Conservation (phyloP, 2,888 invertebrate genomes). For the Stenotaenia linearis region DNA sequence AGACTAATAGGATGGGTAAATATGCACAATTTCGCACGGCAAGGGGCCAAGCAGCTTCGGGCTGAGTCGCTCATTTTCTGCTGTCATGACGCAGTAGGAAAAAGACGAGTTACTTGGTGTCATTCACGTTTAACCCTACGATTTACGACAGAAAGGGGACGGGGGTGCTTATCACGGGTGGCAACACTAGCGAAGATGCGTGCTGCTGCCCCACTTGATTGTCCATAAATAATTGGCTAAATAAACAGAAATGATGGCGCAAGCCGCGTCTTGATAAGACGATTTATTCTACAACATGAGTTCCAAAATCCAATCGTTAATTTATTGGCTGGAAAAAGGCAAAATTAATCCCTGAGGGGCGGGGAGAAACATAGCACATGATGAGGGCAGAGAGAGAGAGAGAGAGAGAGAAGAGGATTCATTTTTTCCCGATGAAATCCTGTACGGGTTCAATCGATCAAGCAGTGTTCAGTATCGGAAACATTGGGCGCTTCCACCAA, state of each 20-base stretch:
- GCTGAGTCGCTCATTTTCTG: conserved; percentile 3
- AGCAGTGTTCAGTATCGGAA: neutral
- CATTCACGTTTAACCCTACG: conserved; percentile 14
- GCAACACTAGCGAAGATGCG: neutral
- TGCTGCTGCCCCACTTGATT: conserved; percentile 17
- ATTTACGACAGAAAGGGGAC: neutral
- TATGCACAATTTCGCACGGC: neutral
- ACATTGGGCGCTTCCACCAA: neutral
- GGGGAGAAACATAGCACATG: neutral
- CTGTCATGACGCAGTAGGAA: conserved; percentile 18
- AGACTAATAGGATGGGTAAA: neutral
- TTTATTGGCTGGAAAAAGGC: conserved; percentile 24
- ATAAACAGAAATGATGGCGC: conserved; percentile 14
- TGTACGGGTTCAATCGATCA: conserved; percentile 9
- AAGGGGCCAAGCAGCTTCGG: neutral
- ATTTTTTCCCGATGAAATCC: neutral
- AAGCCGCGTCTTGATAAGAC: conserved; percentile 19
- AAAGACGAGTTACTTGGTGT: neutral
- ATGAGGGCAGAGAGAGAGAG: neutral
- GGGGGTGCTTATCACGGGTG: conserved; percentile 10
- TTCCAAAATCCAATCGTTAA: conserved; percentile 31
- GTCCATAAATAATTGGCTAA: conserved; percentile 26
- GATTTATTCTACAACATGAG: conserved; percentile 23
- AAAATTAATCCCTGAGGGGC: conserved; percentile 24
- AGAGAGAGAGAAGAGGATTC: neutral